These are phyloP conservation scores for Platerodrilus igneus DNA, from an alignment of 2,888 invertebrate species.

Conservation along the genomic window DNA sequence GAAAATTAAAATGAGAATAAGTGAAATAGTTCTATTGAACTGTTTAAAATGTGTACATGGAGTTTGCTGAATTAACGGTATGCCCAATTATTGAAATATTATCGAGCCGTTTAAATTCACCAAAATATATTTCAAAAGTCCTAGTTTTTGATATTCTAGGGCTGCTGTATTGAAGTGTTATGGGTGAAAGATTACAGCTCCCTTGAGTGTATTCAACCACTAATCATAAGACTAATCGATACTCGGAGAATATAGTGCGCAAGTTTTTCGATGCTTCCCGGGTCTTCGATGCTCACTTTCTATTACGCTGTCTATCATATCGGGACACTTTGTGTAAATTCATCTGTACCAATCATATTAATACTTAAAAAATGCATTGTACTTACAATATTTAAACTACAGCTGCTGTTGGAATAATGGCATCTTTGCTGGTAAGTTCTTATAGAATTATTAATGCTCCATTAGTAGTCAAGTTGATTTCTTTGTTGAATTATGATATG, in stretches of 20 bases:
- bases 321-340: slow-evolving; percentile 22
- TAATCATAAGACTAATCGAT: slow-evolving; percentile 36
- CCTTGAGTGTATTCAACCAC: too few species aligned
- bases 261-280: slow-evolving; percentile 21
- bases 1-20: too few species aligned
- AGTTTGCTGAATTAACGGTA: too few species aligned
- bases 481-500: slow-evolving; percentile 28
- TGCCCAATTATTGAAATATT: too few species aligned
- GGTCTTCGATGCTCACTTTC: slow-evolving; percentile 30
- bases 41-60: too few species aligned
- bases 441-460: slow-evolving; percentile 6
- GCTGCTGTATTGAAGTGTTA: too few species aligned
- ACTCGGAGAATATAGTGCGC: slow-evolving; percentile 19
- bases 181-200: too few species aligned
- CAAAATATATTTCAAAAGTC: too few species aligned
- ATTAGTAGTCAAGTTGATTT: slow-evolving; percentile 10
- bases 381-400: slow-evolving; percentile 5
- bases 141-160: too few species aligned
- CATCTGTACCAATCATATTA: slow-evolving; percentile 7
- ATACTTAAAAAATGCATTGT: slow-evolving; percentile 9
- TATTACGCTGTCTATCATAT: slow-evolving; percentile 39
- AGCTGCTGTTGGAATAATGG: slow-evolving; percentile 7
- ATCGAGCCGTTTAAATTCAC: too few species aligned
- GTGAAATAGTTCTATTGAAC: too few species aligned
- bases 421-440: not conserved